Evolutionary conservation across 2,888 invertebrate species (phyloP), one percentile per base, ranked within the genome.

Genomic region (Crossocerus cetratus): DNA sequence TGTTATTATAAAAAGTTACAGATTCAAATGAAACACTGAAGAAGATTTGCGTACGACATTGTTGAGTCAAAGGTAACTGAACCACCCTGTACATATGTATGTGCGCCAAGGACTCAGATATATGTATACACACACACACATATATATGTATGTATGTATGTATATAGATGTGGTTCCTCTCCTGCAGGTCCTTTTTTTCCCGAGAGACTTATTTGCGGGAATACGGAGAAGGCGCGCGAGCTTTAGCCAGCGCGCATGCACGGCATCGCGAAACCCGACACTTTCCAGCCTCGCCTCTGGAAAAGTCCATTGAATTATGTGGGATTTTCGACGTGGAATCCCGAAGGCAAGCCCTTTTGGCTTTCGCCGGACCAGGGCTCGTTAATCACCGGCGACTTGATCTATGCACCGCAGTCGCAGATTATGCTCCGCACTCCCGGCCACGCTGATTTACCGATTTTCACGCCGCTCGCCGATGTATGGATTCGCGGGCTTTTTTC

Each of bases 241-340:
- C 16, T 16, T 49, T 49, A 16, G 14, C 49, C 49, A 4, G 49
- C 49, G n/a, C 49, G 3, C n/a, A 16, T 16, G 16, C 49, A 49
- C 49, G n/a, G 14, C n/a, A 49, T 32, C 32, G 32, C 49, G 49
- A 49, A 49, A 49, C 49, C 49, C 49, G 49, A 49, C 49, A 49
- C 49, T 49, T 49, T 49, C 49, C 49, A 14, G 49, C 49, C 16
- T 14, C 16, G 49, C 49, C 49, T 14, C 49, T 49, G 49, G 49
- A 49, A 49, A 49, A 49, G 49, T 49, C 16, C 16, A 49, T 49
- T 49, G 49, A 49, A 49, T 49, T 49, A 49, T 49, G 49, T 49
- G 49, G 49, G 49, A 49, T 49, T 49, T 49, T 49, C 49, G 49
- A 14, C 49, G 16, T 16, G 49, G 49, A 49, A 49, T 49, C 49